Evolutionary conservation across 1,140 invertebrate species (phyloP).

Genomic region (Dendrolimus kikuchii): DNA sequence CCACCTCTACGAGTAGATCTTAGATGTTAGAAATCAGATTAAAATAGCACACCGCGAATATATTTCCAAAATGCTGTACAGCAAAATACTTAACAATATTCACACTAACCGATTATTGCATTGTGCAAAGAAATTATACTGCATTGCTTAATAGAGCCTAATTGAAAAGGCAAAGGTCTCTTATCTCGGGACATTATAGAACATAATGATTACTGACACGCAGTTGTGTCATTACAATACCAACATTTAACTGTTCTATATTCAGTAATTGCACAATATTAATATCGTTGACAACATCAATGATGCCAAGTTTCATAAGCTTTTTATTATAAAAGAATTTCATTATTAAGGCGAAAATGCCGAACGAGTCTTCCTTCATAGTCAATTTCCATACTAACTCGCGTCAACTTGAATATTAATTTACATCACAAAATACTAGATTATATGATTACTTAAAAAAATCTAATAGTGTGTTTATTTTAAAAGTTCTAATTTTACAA

Average conservation of each 20-base stretch:
- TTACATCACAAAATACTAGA: too few species aligned
- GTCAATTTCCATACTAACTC: too few species aligned
- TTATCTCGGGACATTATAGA: conserved; percentile 17
- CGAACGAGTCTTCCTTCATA: too few species aligned
- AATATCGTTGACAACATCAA: conserved; percentile 3
- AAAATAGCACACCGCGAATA: conserved; percentile 18
- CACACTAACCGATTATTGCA: conserved; percentile 14
- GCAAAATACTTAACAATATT: conserved; percentile 9
- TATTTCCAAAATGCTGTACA: conserved; percentile 8
- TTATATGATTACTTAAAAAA: too few species aligned
- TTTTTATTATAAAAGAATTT: too few species aligned
- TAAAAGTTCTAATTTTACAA: too few species aligned
- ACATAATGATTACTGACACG: conserved; percentile 20
- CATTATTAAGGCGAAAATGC: too few species aligned
- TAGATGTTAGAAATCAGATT: conserved; percentile 16
- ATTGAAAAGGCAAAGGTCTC: conserved; percentile 29
- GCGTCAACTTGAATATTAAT: too few species aligned
- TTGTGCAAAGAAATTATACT: conserved; percentile 23
- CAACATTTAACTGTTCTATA: conserved; percentile 2
- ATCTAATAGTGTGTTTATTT: too few species aligned
- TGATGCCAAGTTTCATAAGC: too few species aligned
- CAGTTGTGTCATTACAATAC: conserved; percentile 4
- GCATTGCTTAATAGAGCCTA: conserved; percentile 26
- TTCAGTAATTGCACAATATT: conserved; percentile 10
- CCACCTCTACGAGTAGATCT: conserved; percentile 18